These are phyloP conservation scores for Orgyia antiqua DNA, from an alignment of 2,888 invertebrate genomes.

Conservation along the genomic window DNA sequence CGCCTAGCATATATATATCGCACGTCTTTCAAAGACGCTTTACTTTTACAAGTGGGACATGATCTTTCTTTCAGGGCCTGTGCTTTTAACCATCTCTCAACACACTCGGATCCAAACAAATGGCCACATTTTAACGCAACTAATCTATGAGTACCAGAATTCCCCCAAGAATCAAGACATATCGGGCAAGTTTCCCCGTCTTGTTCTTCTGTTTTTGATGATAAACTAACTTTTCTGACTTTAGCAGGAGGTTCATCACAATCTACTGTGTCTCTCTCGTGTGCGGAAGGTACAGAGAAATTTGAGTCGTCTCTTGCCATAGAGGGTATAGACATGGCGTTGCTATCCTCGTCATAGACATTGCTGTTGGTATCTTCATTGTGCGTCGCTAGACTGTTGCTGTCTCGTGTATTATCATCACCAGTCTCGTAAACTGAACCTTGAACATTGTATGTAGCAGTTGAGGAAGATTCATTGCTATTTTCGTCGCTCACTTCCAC, in stretches of 20 bases:
- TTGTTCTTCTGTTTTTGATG: conserved; percentile 56
- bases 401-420: conserved; percentile 1
- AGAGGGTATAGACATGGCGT: background rate
- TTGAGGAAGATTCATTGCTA: conserved; percentile 7
- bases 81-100: conserved; percentile 84
- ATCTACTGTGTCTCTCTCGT: conserved; percentile 1
- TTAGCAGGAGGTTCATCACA: conserved; percentile 49
- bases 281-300: conserved; percentile 21
- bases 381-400: background rate
- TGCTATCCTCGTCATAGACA: conserved; percentile 3
- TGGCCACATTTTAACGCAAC: conserved; percentile 95
- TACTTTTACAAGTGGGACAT: conserved; percentile 94
- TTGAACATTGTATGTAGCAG: background rate
- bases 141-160: conserved; percentile 89
- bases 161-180: conserved; percentile 93
- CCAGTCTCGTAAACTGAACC: background rate
- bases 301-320: conserved; percentile 11
- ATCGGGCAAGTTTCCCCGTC: conserved; percentile 90
- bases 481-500: conserved; percentile 2
- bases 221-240: conserved; percentile 41
- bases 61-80: conserved; percentile 75
- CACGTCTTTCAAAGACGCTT: conserved; percentile 82
- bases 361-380: conserved; percentile 3
- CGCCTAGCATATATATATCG: conserved; percentile 88
- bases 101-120: conserved; percentile 90